Conservation (phyloP, 2,888 invertebrate species). For the Xanthorhoe designata region DNA sequence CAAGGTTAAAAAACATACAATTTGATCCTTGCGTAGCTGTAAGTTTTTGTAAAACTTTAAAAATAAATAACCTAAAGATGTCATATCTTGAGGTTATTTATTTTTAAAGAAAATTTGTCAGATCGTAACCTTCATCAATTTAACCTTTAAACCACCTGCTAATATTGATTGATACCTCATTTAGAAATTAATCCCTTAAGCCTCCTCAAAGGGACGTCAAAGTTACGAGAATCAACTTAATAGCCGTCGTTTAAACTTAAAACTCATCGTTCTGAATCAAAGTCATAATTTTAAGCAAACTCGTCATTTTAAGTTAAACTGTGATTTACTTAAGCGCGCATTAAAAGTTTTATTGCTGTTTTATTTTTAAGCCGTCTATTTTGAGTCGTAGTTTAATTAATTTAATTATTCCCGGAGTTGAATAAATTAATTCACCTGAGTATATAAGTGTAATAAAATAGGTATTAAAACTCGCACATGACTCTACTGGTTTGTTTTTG, state of each 20-base stretch:
- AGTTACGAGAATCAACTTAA: constrained; percentile 34
- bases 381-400: constrained; percentile 15
- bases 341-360: constrained; percentile 59
- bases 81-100: too few species aligned
- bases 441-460: not conserved
- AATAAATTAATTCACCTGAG: constrained; percentile 8
- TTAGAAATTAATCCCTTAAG: constrained; percentile 19
- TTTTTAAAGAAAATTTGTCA: too few species aligned
- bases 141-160: constrained; percentile 4
- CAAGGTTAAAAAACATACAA: too few species aligned
- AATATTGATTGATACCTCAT: constrained; percentile 33
- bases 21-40: too few species aligned
- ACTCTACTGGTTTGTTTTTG: too few species aligned
- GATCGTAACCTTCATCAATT: too few species aligned
- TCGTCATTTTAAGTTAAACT: constrained; percentile 49
- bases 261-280: constrained; percentile 35
- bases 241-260: constrained; percentile 34
- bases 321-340: constrained; percentile 51
- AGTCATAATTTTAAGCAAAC: constrained; percentile 32
- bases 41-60: too few species aligned
- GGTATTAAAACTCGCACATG: not conserved
- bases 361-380: constrained; percentile 54
- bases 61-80: too few species aligned
- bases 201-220: constrained; percentile 23
- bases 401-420: constrained; percentile 3